Conservation (phyloP, 2,888 invertebrate species). For the Philhelius pedissequus region DNA sequence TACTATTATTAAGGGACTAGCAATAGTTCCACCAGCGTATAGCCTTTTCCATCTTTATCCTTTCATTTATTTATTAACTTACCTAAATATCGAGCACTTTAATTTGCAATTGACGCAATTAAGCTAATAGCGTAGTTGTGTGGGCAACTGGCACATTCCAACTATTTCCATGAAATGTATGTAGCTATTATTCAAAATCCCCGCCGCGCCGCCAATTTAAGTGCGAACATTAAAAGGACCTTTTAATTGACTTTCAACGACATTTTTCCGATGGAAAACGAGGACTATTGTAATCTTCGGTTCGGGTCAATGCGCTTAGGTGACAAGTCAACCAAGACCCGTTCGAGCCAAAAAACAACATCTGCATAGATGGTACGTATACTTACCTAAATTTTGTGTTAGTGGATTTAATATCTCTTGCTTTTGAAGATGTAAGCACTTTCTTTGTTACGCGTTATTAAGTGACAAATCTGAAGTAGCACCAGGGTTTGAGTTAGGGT, state of each 20-base stretch:
- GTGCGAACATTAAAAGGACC: slow-evolving; percentile 41
- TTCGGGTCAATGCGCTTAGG: slow-evolving; percentile 26
- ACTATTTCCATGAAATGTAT: slow-evolving; percentile 17
- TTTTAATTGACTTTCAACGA: slow-evolving; percentile 50
- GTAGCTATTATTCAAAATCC: slow-evolving; percentile 25
- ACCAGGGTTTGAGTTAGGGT: neutral
- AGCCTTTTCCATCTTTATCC: neutral
- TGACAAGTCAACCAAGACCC: neutral
- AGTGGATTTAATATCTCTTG: neutral
- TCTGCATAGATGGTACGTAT: neutral
- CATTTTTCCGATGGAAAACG: neutral
- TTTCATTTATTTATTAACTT: slow-evolving; percentile 3
- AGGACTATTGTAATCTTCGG: slow-evolving; percentile 11
- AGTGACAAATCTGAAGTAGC: slow-evolving; percentile 47
- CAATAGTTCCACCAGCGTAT: too few species aligned
- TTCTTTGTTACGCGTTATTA: slow-evolving; percentile 53
- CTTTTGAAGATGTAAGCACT: slow-evolving; percentile 8
- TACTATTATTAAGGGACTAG: too few species aligned
- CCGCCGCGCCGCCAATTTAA: too few species aligned
- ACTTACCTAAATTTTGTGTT: neutral
- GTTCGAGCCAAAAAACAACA: neutral
- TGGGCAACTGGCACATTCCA: neutral
- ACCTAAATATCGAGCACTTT: slow-evolving; percentile 38
- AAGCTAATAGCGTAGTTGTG: slow-evolving; percentile 48
- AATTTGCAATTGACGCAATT: slow-evolving; percentile 48